Evolutionary conservation across 2,113 vertebrate species (phyloP), one percentile per base, ranked within the genome.

Genomic region (Hiodon tergisus): DNA sequence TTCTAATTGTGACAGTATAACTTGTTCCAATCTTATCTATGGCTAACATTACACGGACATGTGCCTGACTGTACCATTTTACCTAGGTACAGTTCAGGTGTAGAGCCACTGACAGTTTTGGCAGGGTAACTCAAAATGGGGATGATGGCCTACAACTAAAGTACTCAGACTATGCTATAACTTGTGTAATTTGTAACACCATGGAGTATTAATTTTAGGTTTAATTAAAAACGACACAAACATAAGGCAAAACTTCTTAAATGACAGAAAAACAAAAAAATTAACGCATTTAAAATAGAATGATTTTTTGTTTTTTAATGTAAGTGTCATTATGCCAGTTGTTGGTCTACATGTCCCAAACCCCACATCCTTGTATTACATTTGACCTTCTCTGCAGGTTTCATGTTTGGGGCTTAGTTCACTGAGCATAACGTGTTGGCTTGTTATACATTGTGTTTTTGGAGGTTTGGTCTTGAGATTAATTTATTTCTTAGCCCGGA

Each of bases 331-430:
- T 1, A 14, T 8, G 58, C 9, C 58, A 57, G 3, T 59, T 59
- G 3, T 14, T 3, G 58, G 58, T 59, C 14, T 8, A 6, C 7
- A 59, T 59, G 9, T 6, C 4, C 14, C 7, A 9, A 11, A 59
- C 58, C 4, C 4, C 58, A 9, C 9, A 9, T 9, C 58, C 8
- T 3, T 59, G 9, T 59, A 31, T 16, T 59, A 59, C 48, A n/a
- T 48, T 48, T 59, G 46, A 47, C 70, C 70, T 71, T 60, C 48
- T 71, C 55, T 5, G 46, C 5, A 17, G 70, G 13, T 71, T 71
- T 60, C 11, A 31, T 4, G 70, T 59, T 59, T 11, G 14, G 14
- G 9, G 58, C 46, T 48, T 71, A 46, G 48, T 13, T 59, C 31
- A 10, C 6, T 6, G 11, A 9, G 31, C 31, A 31, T 31, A 31